A percentile compares a stretch with the other conserved stretches of the same genome.
phyloP scores from a whole-genome alignment of 2,888 invertebrate species.

The Tetramorium bicarinatum region DNA sequence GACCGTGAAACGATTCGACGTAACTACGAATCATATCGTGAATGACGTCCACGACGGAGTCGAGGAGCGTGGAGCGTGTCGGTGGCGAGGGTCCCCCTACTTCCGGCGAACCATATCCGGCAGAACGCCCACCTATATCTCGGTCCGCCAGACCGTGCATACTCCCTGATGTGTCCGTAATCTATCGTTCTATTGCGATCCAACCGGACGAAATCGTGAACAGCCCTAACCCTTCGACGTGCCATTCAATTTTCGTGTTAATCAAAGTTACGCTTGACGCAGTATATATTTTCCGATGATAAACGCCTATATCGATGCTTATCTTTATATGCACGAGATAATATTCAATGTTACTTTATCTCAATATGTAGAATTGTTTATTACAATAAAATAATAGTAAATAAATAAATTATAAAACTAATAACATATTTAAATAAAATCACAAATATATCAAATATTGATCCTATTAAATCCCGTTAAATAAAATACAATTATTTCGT shows the following conservation, averaged over 20 bases:
- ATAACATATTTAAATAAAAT: neutral
- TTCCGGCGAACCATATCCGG: conserved; percentile 86
- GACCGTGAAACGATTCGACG: conserved; percentile 67
- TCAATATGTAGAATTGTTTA: neutral
- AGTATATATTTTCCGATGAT: conserved; percentile 56
- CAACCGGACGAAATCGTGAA: conserved; percentile 65
- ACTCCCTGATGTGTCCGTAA: conserved; percentile 73
- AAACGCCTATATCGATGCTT: neutral
- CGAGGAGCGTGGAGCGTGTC: conserved; percentile 84
- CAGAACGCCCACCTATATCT: conserved; percentile 84
- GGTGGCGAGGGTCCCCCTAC: conserved; percentile 85
- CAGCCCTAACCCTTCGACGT: conserved; percentile 31
- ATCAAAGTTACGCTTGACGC: conserved; percentile 67
- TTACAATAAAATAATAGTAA: neutral
- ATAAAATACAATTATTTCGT: neutral
- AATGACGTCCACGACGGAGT: conserved; percentile 71
- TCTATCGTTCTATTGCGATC: conserved; percentile 78
- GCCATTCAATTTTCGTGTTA: conserved; percentile 16
- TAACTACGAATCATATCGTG: conserved; percentile 78
- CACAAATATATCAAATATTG: neutral
- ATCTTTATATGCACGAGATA: neutral
- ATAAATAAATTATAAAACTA: neutral
- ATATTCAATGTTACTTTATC: neutral
- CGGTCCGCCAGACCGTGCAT: conserved; percentile 80
- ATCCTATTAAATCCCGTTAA: neutral